Evolutionary conservation across 2,888 invertebrate genomes (phyloP).

Genomic region (Drosophila histrio): DNA sequence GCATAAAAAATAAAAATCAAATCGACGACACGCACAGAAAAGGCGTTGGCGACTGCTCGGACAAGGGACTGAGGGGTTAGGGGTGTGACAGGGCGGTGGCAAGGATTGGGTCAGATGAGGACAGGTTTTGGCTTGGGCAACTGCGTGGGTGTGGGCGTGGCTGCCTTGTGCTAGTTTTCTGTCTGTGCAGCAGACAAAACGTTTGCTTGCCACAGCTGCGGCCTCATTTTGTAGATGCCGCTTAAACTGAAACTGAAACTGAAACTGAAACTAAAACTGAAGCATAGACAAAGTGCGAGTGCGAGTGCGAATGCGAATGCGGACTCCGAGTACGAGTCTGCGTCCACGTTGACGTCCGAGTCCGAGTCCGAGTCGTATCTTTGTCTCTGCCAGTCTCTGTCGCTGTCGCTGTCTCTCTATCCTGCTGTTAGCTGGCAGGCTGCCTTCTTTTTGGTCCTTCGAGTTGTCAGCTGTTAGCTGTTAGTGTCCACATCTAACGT

Average conservation of each 20-base stretch:
- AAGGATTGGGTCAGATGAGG: slow-evolving; percentile 21
- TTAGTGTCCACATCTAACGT: slow-evolving; percentile 28
- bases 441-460: slow-evolving; percentile 8
- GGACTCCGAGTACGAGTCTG: neutral
- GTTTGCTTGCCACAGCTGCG: slow-evolving; percentile 50
- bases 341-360: slow-evolving; percentile 11
- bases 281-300: slow-evolving; percentile 8
- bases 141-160: slow-evolving; percentile 21
- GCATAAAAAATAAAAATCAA: slow-evolving; percentile 71
- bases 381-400: neutral
- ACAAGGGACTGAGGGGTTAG: neutral
- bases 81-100: neutral
- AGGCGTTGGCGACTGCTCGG: slow-evolving; percentile 43
- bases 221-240: slow-evolving; percentile 60
- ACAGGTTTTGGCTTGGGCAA: neutral
- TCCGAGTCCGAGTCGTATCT: slow-evolving; percentile 14
- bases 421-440: slow-evolving; percentile 25
- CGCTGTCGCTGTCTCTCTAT: neutral
- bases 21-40: slow-evolving; percentile 67
- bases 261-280: slow-evolving; percentile 22
- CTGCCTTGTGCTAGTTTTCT: slow-evolving; percentile 67
- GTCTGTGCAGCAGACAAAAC: slow-evolving; percentile 55
- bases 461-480: slow-evolving; percentile 24
- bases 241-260: slow-evolving; percentile 43
- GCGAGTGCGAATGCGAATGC: neutral